Conservation (phyloP, 2,797 vertebrate species). For the Tenualosa ilisha region DNA sequence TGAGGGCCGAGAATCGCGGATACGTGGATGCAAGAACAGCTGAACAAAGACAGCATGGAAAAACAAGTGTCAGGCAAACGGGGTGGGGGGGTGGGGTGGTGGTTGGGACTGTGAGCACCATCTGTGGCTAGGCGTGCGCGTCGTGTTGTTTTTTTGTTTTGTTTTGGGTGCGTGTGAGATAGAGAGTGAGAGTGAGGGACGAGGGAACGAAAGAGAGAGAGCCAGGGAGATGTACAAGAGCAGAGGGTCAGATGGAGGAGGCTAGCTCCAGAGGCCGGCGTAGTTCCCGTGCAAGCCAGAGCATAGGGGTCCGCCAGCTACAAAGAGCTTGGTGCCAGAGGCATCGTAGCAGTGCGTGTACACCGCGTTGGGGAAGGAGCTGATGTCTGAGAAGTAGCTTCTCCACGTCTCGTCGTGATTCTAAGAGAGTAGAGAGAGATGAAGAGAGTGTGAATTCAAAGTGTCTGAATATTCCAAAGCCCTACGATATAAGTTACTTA, state of each 20-base stretch:
- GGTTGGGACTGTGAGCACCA: background rate
- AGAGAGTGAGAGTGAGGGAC: slow-evolving; percentile 42
- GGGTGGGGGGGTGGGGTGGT: background rate
- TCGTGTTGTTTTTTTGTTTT: slow-evolving; percentile 14
- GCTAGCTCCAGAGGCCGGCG: slow-evolving; percentile 96
- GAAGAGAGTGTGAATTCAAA: background rate
- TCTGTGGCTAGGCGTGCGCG: background rate
- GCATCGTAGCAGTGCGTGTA: slow-evolving; percentile 99
- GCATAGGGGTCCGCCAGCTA: slow-evolving; percentile 95
- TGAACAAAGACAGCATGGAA: background rate
- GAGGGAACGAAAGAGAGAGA: slow-evolving; percentile 45
- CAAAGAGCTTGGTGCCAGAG: slow-evolving; percentile 97
- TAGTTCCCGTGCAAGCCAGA: slow-evolving; percentile 98
- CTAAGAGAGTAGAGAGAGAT: slow-evolving; percentile 61
- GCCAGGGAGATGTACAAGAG: slow-evolving; percentile 28
- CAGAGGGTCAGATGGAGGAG: slow-evolving; percentile 21
- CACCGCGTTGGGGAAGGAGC: slow-evolving; percentile 96
- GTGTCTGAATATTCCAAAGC: background rate
- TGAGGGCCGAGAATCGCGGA: background rate
- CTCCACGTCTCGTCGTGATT: slow-evolving; percentile 98
- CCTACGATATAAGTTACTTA: background rate
- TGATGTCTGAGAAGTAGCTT: slow-evolving; percentile 97
- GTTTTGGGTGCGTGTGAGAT: background rate
- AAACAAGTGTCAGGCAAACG: background rate
- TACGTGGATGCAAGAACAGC: background rate